Base-by-base conservation (phyloP, 23 tunicate genomes). In the Diplosoma virens region DNA sequence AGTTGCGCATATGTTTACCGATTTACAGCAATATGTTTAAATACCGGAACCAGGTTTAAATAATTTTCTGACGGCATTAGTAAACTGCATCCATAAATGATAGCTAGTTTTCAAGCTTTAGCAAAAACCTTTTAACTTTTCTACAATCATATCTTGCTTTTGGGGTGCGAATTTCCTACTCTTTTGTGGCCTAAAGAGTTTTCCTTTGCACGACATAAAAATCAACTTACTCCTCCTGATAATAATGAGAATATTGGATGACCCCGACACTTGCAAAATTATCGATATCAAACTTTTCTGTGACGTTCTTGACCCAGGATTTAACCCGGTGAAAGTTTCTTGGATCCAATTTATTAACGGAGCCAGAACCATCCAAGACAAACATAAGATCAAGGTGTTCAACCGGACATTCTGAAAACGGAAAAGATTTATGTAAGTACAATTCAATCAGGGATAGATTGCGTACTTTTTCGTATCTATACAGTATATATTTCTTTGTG, bases 341-440 rank as follows among this genome's bases (percentile, higher is more conserved):
- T 0, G 83, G 83, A 36, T 88, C 87, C 3, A 41, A 25, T 17
- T 29, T 60, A 1, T 32, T 82, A 46, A 89, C 96, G 35, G 96
- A 89, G 1, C 96, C 87, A 21, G 96, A 89, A 67, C 96, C 96
- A 35, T 89, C 96, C 71, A 89, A 25, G 0, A 89, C 46, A 71
- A 89, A 83, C 41, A 89, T 77, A 37, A 89, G 32, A 33, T 89
- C 96, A 30, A 89, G 71, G 35, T 77, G 61, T 37, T 76, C 76
- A 1, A 69, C 47, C 17, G 87, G 95, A 47, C 95, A 87, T 22
- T 23, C 93, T 87, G 54, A n/a, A 41, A 64, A 64, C 64, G n/a
- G 16, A n/a, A n/a, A n/a, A n/a, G 23, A 5, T 32, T 4, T 25
- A 37, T 4, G 41, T 34, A 17, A 30, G n/a, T n/a, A n/a, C n/a